These are phyloP conservation scores for Sarcophaga subvicina DNA, from an alignment of 2,888 invertebrate species.

Conservation along the genomic window DNA sequence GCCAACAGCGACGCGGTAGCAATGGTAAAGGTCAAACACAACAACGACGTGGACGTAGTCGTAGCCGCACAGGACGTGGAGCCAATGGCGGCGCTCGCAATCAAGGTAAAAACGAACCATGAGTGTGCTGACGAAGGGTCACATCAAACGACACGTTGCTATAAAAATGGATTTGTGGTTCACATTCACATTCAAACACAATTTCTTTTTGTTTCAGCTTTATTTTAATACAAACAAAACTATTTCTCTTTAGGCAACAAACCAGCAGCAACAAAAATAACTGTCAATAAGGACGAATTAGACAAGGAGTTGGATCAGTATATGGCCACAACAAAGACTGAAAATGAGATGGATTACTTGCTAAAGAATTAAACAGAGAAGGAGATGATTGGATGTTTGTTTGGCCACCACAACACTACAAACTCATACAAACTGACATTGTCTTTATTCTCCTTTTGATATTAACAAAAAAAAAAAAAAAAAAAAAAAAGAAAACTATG, in stretches of 20 bases:
- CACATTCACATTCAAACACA: slow-evolving; percentile 35
- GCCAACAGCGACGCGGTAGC: slow-evolving; percentile 73
- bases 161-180: slow-evolving; percentile 59
- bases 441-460: slow-evolving; percentile 17
- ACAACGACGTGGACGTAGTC: slow-evolving; percentile 79
- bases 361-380: slow-evolving; percentile 72
- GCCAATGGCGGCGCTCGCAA: slow-evolving; percentile 71
- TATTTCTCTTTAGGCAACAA: slow-evolving; percentile 73
- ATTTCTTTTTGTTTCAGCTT: slow-evolving; percentile 57
- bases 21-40: slow-evolving; percentile 72
- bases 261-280: slow-evolving; percentile 56
- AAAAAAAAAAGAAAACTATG: neutral
- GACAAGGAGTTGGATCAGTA: slow-evolving; percentile 88
- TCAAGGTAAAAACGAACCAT: slow-evolving; percentile 78
- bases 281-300: slow-evolving; percentile 84
- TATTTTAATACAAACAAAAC: slow-evolving; percentile 56
- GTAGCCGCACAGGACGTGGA: slow-evolving; percentile 75
- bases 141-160: slow-evolving; percentile 40
- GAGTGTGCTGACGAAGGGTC: slow-evolving; percentile 49
- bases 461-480: neutral
- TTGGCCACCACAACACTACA: slow-evolving; percentile 2
- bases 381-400: neutral
- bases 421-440: slow-evolving; percentile 1
- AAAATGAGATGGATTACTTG: slow-evolving; percentile 75
- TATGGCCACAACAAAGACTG: slow-evolving; percentile 86